Conservation (phyloP, 1,140 invertebrate genomes). For the Drosophila malerkotliana region DNA sequence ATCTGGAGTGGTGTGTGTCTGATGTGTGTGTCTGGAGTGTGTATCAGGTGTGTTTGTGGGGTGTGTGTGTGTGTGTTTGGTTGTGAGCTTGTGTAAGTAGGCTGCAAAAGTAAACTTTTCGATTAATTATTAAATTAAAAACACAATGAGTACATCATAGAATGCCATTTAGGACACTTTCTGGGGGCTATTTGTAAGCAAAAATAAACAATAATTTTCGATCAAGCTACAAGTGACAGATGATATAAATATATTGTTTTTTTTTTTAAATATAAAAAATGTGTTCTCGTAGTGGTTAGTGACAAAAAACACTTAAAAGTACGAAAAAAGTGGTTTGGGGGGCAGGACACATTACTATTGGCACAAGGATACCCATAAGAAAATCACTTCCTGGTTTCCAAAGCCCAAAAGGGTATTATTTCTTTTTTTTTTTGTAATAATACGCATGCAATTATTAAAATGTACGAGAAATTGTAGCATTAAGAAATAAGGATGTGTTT, state of each 20-base stretch:
- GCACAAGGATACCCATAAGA: conserved; percentile 5
- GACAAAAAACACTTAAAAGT: conserved; percentile 46
- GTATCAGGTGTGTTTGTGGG: conserved; percentile 4
- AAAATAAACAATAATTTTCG: conserved; percentile 37
- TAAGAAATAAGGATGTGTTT: conserved; percentile 13
- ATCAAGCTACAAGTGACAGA: conserved; percentile 40
- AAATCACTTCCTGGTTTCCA: conserved; percentile 7
- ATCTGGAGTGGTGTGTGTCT: conserved; percentile 27
- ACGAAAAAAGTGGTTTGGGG: conserved; percentile 9
- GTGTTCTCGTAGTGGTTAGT: conserved; percentile 38
- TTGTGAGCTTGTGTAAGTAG: conserved; percentile 54
- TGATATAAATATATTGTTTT: conserved; percentile 28
- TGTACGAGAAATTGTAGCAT: conserved; percentile 42
- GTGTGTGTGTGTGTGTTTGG: conserved; percentile 12
- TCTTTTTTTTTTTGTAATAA: conserved; percentile 33
- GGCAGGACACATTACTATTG: conserved; percentile 1
- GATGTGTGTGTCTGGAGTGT: conserved; percentile 17
- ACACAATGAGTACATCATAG: conserved; percentile 47
- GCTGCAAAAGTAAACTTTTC: conserved; percentile 59
- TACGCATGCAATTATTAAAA: conserved; percentile 66
- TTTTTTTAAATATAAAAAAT: conserved; percentile 24
- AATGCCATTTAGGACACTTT: conserved; percentile 31
- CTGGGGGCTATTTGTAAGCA: conserved; percentile 32
- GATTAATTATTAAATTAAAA: conserved; percentile 61
- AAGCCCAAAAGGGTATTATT: not conserved